Percentiles rank a stretch among this genome's conserved stretches.
These are phyloP conservation scores for Parelbella ahira DNA, from an alignment of 2,888 invertebrate species.

Conservation along the genomic window DNA sequence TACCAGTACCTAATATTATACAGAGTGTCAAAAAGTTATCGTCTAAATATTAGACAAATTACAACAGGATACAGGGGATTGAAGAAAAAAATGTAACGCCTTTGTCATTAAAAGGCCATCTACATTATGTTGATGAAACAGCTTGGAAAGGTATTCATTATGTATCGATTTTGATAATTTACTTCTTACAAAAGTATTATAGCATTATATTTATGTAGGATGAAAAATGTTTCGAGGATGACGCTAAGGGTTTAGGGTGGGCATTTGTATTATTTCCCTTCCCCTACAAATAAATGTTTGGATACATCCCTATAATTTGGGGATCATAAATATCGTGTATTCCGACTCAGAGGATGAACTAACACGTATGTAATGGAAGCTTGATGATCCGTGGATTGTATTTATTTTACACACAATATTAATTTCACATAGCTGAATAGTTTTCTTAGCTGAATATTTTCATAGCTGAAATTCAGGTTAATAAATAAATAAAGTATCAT, in stretches of 20 bases:
- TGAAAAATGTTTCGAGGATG: constrained; percentile 15
- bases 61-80: not conserved
- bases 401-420: constrained; percentile 17
- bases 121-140: constrained; percentile 5
- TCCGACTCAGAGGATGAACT: constrained; percentile 22
- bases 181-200: constrained; percentile 4
- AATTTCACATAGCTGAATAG: too few species aligned
- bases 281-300: constrained; percentile 27
- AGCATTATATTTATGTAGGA: constrained; percentile 2
- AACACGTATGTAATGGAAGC: constrained; percentile 19
- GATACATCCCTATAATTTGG: constrained; percentile 17
- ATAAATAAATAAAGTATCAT: too few species aligned
- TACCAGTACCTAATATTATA: too few species aligned
- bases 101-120: constrained; percentile 7
- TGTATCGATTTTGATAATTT: constrained; percentile 5
- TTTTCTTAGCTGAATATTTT: too few species aligned
- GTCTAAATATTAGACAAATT: not conserved
- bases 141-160: not conserved
- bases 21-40: not conserved
- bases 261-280: constrained; percentile 13
- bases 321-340: constrained; percentile 23
- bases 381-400: constrained; percentile 17
- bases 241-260: constrained; percentile 3
- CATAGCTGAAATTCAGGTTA: too few species aligned
- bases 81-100: not conserved